phyloP scores from a whole-genome alignment of 2,113 vertebrate genomes.

The Polypterus senegalus region DNA sequence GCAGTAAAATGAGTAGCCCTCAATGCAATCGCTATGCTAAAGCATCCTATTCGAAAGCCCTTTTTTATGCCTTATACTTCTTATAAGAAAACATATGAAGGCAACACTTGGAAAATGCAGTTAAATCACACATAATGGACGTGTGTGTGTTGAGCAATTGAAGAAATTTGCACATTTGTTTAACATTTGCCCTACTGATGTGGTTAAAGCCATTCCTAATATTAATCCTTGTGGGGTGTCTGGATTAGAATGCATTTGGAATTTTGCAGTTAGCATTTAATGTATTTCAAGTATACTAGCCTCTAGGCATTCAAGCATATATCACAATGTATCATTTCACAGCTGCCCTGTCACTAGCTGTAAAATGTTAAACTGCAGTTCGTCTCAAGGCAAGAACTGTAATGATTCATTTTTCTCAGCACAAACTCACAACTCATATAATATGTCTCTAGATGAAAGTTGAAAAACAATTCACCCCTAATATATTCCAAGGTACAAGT shows the following conservation, averaged over 20 bases:
- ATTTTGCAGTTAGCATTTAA: neutral
- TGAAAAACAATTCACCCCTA: neutral
- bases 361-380: neutral
- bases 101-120: no score
- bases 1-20: no score
- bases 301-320: neutral
- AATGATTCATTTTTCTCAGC: conserved; percentile 1
- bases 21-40: no score
- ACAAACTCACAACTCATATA: neutral
- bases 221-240: neutral
- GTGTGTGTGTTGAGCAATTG: no score
- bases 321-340: neutral
- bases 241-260: neutral
- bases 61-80: no score
- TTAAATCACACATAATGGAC: no score
- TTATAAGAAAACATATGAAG: no score
- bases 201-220: neutral
- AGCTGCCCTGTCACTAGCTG: neutral
- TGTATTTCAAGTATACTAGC: neutral
- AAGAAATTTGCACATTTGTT: no score
- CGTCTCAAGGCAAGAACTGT: conserved; percentile 1
- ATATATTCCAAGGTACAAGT: neutral
- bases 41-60: no score
- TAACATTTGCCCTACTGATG: no score
- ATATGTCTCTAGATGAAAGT: neutral